Evolutionary conservation across 92 coral and sea anemone species (phyloP).

Genomic region (Plumapathes pennacea): DNA sequence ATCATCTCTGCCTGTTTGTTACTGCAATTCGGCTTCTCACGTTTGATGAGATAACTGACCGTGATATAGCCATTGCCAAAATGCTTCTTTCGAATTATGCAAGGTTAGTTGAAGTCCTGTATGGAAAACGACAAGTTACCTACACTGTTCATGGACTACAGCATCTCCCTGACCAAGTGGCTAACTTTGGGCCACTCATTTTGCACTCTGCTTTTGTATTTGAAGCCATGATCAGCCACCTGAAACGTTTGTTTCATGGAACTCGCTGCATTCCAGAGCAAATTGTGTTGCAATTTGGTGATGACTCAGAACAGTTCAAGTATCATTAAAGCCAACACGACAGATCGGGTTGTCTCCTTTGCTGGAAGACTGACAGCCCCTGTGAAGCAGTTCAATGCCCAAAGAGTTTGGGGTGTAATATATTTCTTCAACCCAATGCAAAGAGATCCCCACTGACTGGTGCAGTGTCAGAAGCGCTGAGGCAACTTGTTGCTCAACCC

Average conservation of each 20-base stretch:
- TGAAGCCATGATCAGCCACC: conserved; percentile 11
- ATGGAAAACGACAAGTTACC: conserved; percentile 5
- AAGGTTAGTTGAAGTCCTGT: conserved; percentile 3
- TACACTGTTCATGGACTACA: conserved; percentile 10
- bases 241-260: conserved; percentile 5
- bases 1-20: background rate
- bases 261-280: conserved; percentile 14
- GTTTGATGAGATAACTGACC: conserved; percentile 2
- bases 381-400: too few relatives aligned
- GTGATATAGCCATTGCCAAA: conserved; percentile 2
- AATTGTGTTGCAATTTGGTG: too few relatives aligned
- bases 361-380: too few relatives aligned
- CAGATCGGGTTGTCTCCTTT: too few relatives aligned
- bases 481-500: background rate
- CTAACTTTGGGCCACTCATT: conserved; percentile 10
- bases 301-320: too few relatives aligned
- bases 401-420: too few relatives aligned
- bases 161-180: conserved; percentile 22
- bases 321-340: too few relatives aligned
- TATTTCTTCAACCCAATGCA: too few relatives aligned
- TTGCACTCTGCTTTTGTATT: conserved; percentile 9
- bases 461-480: too few relatives aligned
- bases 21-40: conserved; percentile 4
- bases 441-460: too few relatives aligned
- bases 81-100: background rate